Evolutionary conservation across 2,888 invertebrate genomes (phyloP), one percentile per base, ranked within the genome.

Genomic region (Stictocephala bisonia): DNA sequence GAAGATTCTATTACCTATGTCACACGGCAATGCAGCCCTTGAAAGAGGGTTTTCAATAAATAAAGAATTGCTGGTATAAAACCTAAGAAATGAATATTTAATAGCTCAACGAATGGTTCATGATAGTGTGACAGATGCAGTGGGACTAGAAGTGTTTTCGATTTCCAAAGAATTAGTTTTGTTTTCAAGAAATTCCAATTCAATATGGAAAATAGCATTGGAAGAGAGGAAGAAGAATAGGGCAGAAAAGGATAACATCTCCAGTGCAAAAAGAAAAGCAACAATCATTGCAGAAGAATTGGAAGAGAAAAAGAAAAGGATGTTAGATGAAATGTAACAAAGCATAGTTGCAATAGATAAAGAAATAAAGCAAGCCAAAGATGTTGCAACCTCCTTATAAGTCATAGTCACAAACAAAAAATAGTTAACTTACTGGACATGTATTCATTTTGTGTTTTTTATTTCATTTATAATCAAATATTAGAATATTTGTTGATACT

Each of bases 21-120:
- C 51, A 2, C 68, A 68, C 20, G 68, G 68, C 1, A 68, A 68
- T 48, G 66, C 66, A 4, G 15, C 41, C 6, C n/a, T 66, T 24
- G 44, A 66, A 24, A n/a, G n/a, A n/a, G n/a, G n/a, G n/a, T n/a
- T n/a, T n/a, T n/a, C n/a, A n/a, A n/a, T n/a, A n/a, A n/a, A n/a
- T n/a, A n/a, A n/a, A n/a, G n/a, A n/a, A n/a, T n/a, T n/a, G n/a
- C n/a, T n/a, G n/a, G n/a, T n/a, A n/a, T n/a, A n/a, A n/a, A 58
- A 58, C 29, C 29, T 26, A 24, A 24, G 13, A 2, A 13, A 58
- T 3, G 2, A 58, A 27, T 58, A 24, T 1, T 13, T 58, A 3
- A 58, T 58, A 15, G 58, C 58, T 26, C 58, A 58, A 27, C 2
- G 58, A 24, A n/a, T 51, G 2, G 51, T 51, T 18, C 20, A 51